These are phyloP conservation scores for Epiblema foenella DNA, from an alignment of 2,888 invertebrate genomes.

Conservation along the genomic window DNA sequence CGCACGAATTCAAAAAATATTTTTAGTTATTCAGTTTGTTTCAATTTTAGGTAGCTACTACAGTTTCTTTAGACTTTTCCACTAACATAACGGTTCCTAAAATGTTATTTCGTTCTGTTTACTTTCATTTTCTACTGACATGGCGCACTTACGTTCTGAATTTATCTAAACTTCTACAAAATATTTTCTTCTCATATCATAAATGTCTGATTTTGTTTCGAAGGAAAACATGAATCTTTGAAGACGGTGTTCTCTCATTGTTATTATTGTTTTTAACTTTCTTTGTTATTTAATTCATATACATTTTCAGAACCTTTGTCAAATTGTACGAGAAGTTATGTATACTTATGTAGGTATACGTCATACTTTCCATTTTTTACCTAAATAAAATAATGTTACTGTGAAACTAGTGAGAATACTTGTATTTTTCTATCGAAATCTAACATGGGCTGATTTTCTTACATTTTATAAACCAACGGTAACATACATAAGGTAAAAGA, in stretches of 20 bases:
- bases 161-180: background rate
- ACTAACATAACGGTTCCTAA: background rate
- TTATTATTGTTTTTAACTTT: background rate
- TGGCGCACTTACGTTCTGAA: background rate
- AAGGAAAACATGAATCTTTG: background rate
- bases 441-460: too few relatives aligned
- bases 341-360: too few relatives aligned
- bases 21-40: background rate
- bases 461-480: too few relatives aligned
- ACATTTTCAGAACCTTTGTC: too few relatives aligned
- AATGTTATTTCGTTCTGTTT: background rate
- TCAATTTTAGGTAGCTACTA: background rate
- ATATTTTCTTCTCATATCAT: background rate
- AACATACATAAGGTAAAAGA: too few relatives aligned
- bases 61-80: background rate
- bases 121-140: background rate
- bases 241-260: background rate
- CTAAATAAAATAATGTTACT: too few relatives aligned
- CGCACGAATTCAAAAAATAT: background rate
- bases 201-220: slow-evolving; percentile 5
- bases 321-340: too few relatives aligned
- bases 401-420: too few relatives aligned
- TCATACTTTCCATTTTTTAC: background rate
- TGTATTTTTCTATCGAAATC: too few relatives aligned
- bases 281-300: background rate